These are phyloP conservation scores for Cheilinus undulatus DNA, from an alignment of 2,113 vertebrate genomes.

Conservation along the genomic window DNA sequence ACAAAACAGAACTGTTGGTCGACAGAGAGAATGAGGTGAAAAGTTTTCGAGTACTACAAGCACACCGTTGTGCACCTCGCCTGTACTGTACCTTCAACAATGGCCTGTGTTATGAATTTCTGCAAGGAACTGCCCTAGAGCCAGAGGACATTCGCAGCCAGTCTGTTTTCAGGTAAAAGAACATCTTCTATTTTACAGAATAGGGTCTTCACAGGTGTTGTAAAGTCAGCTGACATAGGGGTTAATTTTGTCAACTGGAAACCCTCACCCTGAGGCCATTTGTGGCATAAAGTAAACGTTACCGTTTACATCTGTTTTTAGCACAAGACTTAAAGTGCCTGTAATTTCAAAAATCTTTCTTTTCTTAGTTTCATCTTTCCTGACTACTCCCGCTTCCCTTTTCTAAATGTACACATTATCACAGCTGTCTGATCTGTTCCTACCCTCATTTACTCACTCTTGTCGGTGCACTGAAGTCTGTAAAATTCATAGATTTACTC, in stretches of 20 bases:
- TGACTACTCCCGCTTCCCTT: too few relatives aligned
- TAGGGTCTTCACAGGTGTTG: background rate
- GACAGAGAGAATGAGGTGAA: slow-evolving; percentile 97
- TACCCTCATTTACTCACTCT: too few relatives aligned
- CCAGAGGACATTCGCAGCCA: slow-evolving; percentile 92
- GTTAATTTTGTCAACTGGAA: background rate
- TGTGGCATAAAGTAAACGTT: background rate
- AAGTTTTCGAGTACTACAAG: slow-evolving; percentile 94
- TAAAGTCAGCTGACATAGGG: background rate
- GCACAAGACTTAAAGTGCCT: background rate
- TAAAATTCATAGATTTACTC: background rate
- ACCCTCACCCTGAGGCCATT: fast-evolving
- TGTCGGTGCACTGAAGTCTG: background rate
- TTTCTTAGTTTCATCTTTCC: too few relatives aligned
- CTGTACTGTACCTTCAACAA: slow-evolving; percentile 99
- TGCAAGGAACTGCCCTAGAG: slow-evolving; percentile 93
- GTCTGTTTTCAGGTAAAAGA: slow-evolving; percentile 89
- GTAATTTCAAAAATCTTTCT: background rate
- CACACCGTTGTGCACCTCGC: slow-evolving; percentile 92
- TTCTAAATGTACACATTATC: background rate
- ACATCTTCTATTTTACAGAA: background rate
- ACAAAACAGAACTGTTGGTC: slow-evolving; percentile 95
- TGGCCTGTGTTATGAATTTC: slow-evolving; percentile 96
- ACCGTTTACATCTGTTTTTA: background rate
- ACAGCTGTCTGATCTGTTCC: background rate